Conservation (phyloP, 2,888 invertebrate species). For the Dryococelus australis region DNA sequence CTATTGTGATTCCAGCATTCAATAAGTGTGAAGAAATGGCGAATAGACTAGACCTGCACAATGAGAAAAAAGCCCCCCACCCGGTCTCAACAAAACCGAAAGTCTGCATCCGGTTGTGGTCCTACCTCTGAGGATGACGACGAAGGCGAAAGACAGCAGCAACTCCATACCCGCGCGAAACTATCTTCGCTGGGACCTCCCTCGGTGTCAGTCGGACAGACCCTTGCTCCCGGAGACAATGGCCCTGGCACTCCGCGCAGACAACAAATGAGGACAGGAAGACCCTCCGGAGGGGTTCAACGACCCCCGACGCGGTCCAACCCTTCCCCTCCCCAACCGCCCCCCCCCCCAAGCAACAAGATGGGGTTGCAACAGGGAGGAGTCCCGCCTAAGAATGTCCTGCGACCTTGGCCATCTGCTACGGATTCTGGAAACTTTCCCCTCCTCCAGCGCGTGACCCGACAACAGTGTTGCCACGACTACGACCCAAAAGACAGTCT, state of each 20-base stretch:
- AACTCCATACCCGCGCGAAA: neutral
- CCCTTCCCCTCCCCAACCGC: neutral
- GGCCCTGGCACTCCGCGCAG: neutral
- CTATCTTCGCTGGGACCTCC: neutral
- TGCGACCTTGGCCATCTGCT: constrained; percentile 9
- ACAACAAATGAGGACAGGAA: neutral
- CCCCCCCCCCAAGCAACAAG: neutral
- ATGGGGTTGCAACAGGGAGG: neutral
- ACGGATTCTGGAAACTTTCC: neutral
- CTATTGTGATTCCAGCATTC: too few relatives aligned
- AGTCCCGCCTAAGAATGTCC: neutral
- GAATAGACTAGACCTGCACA: too few relatives aligned
- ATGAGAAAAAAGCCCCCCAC: too few relatives aligned
- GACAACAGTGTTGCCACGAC: neutral
- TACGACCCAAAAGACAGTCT: too few relatives aligned
- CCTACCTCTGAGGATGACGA: neutral
- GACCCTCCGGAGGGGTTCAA: neutral
- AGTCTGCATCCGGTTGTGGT: too few relatives aligned
- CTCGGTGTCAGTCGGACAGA: neutral
- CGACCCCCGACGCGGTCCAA: neutral
- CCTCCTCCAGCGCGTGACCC: neutral
- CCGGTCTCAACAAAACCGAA: too few relatives aligned
- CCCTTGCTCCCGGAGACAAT: neutral
- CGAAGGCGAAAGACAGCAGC: neutral
- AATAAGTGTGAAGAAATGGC: too few relatives aligned